Evolutionary conservation across 2,797 vertebrate genomes (phyloP).

Genomic region (Thamnophis elegans): DNA sequence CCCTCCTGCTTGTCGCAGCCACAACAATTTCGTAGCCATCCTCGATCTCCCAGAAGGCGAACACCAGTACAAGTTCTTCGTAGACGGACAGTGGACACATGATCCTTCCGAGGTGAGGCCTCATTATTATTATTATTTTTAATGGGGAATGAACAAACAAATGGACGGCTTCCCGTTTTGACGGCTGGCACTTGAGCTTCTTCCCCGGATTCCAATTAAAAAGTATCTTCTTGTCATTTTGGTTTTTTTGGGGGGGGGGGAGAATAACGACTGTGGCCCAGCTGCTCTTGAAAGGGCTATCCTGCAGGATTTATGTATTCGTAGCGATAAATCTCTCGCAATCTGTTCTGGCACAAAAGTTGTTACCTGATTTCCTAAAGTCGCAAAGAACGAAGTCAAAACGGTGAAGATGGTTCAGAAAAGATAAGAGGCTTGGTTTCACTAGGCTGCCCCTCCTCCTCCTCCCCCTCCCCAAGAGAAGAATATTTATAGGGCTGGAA

Average conservation of each 20-base stretch:
- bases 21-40: slow-evolving; percentile 94
- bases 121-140: no score
- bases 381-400: not conserved
- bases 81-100: slow-evolving; percentile 95
- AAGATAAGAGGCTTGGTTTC: not conserved
- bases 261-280: no score
- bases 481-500: no score
- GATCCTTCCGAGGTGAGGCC: slow-evolving; percentile 92
- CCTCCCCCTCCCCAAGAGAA: not conserved
- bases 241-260: not conserved
- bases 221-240: not conserved
- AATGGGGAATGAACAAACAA: no score
- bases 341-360: no score
- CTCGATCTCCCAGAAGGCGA: slow-evolving; percentile 96
- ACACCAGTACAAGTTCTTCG: slow-evolving; percentile 96
- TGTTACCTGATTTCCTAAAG: not conserved
- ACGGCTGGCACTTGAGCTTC: no score
- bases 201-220: not conserved
- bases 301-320: no score
- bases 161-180: not conserved
- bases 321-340: not conserved
- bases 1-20: slow-evolving; percentile 72
- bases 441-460: not conserved
- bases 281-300: no score
- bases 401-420: not conserved